phyloP scores from a whole-genome alignment of 2,113 vertebrate species.

The Colossoma macropomum region DNA sequence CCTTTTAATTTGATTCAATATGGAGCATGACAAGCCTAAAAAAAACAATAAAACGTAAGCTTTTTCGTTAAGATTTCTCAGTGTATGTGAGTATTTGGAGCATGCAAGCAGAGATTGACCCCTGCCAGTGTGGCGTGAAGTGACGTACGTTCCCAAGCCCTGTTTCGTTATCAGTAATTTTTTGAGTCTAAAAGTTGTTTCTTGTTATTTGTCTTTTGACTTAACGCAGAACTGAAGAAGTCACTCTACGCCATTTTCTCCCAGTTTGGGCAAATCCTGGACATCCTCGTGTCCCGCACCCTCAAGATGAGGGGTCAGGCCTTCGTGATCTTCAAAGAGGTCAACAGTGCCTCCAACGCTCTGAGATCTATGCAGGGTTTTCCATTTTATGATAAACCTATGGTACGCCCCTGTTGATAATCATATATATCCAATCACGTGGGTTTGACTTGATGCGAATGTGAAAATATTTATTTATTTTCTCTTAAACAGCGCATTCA shows the following conservation, averaged over 20 bases:
- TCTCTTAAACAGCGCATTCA: constrained; percentile 82
- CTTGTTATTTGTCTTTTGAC: background rate
- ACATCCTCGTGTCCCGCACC: constrained; percentile 87
- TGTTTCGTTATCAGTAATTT: background rate
- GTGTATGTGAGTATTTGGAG: no score
- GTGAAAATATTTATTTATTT: background rate
- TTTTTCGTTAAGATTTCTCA: no score
- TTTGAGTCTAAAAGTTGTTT: background rate
- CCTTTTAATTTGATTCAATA: no score
- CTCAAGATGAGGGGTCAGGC: constrained; percentile 92
- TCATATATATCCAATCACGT: background rate
- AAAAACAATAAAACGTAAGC: no score
- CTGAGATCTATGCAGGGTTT: constrained; percentile 94
- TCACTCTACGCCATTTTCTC: constrained; percentile 95
- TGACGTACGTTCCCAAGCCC: no score
- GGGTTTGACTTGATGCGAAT: background rate
- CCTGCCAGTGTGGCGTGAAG: no score
- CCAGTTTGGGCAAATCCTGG: constrained; percentile 92
- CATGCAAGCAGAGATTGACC: no score
- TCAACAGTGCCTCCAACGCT: constrained; percentile 92
- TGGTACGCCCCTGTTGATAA: constrained; percentile 75
- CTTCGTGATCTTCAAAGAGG: constrained; percentile 93
- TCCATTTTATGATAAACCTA: constrained; percentile 94
- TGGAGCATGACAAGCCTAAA: no score
- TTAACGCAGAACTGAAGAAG: constrained; percentile 86